Evolutionary conservation across 2,113 vertebrate genomes (phyloP).

Genomic region (Elachura formosa): DNA sequence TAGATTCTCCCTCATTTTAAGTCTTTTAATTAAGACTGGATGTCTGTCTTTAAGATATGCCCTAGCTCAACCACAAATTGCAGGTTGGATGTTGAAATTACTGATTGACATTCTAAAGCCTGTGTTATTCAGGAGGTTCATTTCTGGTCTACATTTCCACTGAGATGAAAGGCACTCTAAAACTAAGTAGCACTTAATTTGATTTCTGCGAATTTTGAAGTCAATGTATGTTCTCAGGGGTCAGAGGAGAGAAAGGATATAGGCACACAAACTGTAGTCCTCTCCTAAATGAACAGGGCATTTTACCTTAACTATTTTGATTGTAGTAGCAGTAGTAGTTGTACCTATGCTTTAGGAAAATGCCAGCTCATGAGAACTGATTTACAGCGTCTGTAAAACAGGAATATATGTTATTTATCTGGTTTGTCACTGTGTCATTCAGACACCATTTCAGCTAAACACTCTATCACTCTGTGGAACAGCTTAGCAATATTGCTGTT

Average conservation of each 20-base stretch:
- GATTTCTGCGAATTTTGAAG: conserved; percentile 40
- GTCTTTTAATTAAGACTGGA: conserved; percentile 31
- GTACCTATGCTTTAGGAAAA: not conserved
- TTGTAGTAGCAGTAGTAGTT: not conserved
- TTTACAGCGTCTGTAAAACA: not conserved
- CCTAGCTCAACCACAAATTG: conserved; percentile 36
- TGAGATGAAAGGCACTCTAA: conserved; percentile 15
- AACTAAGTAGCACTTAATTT: conserved; percentile 35
- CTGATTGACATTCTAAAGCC: not conserved
- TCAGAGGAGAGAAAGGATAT: not conserved
- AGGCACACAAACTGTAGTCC: not conserved
- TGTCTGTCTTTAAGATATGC: not conserved
- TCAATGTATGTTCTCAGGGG: not conserved
- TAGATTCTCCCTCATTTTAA: not conserved
- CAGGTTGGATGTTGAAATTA: not conserved
- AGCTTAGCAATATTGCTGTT: not conserved
- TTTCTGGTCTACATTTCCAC: not conserved
- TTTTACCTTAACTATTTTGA: not conserved
- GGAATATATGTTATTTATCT: not conserved
- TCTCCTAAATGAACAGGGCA: not conserved
- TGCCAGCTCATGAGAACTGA: not conserved
- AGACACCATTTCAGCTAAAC: not conserved
- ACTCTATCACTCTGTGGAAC: not conserved
- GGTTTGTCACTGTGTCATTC: not conserved
- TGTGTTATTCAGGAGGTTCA: not conserved